phyloP scores from a whole-genome alignment of 2,797 vertebrate genomes.

The Pipistrellus kuhlii region DNA sequence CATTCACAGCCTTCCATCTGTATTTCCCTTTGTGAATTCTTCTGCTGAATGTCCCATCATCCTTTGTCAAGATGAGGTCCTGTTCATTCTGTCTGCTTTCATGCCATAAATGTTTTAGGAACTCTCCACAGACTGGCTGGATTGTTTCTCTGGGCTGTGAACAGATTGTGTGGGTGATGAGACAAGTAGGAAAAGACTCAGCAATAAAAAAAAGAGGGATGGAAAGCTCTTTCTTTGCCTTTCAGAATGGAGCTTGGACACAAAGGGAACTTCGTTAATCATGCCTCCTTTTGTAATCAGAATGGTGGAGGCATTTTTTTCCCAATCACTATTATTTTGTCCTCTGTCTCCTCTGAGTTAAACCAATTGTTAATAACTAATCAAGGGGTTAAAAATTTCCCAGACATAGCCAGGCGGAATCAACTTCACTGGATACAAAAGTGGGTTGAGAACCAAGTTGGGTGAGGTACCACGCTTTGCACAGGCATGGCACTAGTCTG shows the following conservation, averaged over 20 bases:
- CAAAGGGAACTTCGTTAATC: conserved; percentile 79
- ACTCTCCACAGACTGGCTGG: conserved; percentile 75
- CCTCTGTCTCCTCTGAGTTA: conserved; percentile 67
- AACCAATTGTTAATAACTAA: conserved; percentile 71
- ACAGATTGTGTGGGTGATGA: conserved; percentile 82
- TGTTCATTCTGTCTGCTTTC: conserved; percentile 72
- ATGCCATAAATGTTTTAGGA: conserved; percentile 76
- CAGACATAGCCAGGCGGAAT: conserved; percentile 59
- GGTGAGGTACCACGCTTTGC: not conserved
- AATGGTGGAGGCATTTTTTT: conserved; percentile 72
- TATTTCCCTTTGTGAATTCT: conserved; percentile 74
- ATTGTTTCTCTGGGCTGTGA: conserved; percentile 73
- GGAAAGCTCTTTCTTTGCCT: conserved; percentile 60
- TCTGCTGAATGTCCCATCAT: conserved; percentile 69
- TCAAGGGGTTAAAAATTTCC: conserved; percentile 74
- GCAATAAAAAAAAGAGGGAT: conserved; percentile 51
- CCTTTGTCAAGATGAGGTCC: conserved; percentile 74
- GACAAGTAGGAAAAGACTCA: conserved; percentile 76
- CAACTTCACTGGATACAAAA: conserved; percentile 40
- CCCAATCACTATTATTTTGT: conserved; percentile 69
- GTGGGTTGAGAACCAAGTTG: not conserved
- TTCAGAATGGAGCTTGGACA: conserved; percentile 73
- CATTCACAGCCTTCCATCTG: conserved; percentile 57
- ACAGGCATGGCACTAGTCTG: not conserved
- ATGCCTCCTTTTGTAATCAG: conserved; percentile 79